Conservation (phyloP, 2,888 invertebrate species). For the Diabrotica balteata region DNA sequence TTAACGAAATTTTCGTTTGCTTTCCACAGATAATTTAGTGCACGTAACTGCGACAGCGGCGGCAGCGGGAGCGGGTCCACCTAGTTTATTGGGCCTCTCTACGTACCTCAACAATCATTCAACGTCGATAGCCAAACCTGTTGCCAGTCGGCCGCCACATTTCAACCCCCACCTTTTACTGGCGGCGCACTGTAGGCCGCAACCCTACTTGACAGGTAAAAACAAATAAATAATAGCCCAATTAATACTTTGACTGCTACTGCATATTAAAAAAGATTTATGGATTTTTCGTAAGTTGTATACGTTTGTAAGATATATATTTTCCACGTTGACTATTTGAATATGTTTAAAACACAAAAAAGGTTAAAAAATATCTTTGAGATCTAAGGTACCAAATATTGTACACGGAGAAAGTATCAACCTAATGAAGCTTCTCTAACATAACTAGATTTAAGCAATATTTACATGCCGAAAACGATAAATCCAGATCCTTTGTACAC, state of each 20-base stretch:
- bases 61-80: conserved; percentile 48
- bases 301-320: too few species aligned
- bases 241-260: neutral
- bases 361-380: too few species aligned
- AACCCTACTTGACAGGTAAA: conserved; percentile 83
- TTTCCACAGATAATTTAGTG: conserved; percentile 53
- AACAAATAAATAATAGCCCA: neutral
- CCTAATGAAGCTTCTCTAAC: too few species aligned
- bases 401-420: too few species aligned
- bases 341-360: too few species aligned
- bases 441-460: too few species aligned
- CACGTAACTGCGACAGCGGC: conserved; percentile 48
- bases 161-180: conserved; percentile 82
- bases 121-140: conserved; percentile 79
- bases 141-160: conserved; percentile 73
- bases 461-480: too few species aligned
- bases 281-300: too few species aligned
- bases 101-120: conserved; percentile 63
- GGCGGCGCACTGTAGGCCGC: conserved; percentile 80
- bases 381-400: too few species aligned
- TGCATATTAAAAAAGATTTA: too few species aligned
- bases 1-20: conserved; percentile 31
- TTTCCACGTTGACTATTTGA: too few species aligned
- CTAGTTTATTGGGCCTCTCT: conserved; percentile 56
- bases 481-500: too few species aligned